phyloP scores from a whole-genome alignment of 2,113 vertebrate species.

The Hylia prasina region DNA sequence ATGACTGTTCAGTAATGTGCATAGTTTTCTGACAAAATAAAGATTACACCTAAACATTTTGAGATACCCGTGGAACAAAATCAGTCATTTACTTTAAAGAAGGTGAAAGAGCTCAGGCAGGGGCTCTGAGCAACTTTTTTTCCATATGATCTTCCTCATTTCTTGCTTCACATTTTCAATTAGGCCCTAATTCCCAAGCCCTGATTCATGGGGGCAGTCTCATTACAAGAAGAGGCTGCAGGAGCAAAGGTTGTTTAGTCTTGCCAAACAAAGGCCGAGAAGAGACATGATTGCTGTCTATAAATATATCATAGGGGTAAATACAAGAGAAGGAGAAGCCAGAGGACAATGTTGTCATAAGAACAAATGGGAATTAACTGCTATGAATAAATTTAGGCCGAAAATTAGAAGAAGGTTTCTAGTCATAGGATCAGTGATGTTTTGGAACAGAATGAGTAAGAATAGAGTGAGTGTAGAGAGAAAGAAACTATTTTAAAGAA shows the following conservation, averaged over 20 bases:
- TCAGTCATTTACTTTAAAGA: background rate
- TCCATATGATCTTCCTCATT: background rate
- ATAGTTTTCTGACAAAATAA: background rate
- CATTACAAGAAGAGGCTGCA: background rate
- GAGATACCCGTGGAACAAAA: background rate
- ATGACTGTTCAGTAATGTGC: background rate
- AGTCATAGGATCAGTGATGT: background rate
- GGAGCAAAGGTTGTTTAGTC: background rate
- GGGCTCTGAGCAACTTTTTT: background rate
- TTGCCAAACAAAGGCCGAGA: constrained; percentile 12
- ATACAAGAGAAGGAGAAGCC: background rate
- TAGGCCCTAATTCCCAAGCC: background rate
- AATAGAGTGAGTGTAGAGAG: background rate
- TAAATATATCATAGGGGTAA: background rate
- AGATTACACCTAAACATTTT: background rate
- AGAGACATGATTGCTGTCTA: background rate
- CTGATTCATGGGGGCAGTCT: background rate
- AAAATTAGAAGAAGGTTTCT: background rate
- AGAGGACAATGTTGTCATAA: background rate
- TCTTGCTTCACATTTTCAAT: background rate
- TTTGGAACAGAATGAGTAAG: background rate
- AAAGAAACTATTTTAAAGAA: background rate
- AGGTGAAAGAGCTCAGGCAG: background rate
- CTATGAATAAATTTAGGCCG: background rate
- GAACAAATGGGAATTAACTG: background rate